Conservation (phyloP, 2,113 vertebrate genomes). For the Corynorhinus townsendii region DNA sequence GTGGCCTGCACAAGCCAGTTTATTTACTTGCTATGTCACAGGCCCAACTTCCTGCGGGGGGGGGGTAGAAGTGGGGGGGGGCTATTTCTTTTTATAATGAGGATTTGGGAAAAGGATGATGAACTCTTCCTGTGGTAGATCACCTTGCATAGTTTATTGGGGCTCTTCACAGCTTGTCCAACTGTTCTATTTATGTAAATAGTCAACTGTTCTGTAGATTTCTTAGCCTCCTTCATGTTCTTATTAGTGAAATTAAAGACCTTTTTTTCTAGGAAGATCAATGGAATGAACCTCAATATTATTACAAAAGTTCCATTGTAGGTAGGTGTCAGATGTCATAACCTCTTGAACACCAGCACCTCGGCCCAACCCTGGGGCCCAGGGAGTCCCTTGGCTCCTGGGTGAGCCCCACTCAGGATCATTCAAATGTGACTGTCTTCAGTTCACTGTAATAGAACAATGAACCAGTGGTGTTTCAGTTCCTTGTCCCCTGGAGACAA, state of each 20-base stretch:
- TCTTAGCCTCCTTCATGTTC: slow-evolving; percentile 89
- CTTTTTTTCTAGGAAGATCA: slow-evolving; percentile 84
- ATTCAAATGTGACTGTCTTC: neutral
- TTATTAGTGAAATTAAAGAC: slow-evolving; percentile 83
- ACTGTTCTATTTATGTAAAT: slow-evolving; percentile 75
- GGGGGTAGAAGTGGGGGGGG: fast-evolving
- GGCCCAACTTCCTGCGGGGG: neutral
- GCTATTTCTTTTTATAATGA: neutral
- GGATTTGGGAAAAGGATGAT: neutral
- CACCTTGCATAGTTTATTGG: neutral
- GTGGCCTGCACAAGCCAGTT: neutral
- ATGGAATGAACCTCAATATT: slow-evolving; percentile 75
- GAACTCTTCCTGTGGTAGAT: neutral
- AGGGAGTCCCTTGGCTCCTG: neutral
- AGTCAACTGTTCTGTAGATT: slow-evolving; percentile 83
- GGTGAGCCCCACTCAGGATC: neutral
- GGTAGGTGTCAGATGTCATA: slow-evolving; percentile 90
- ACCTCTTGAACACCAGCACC: slow-evolving; percentile 75
- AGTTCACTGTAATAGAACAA: neutral
- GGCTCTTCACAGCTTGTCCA: neutral
- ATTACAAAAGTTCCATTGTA: slow-evolving; percentile 78
- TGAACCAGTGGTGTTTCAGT: neutral
- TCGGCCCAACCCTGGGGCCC: neutral
- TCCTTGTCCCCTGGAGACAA: neutral
- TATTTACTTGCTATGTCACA: neutral